These are phyloP conservation scores for Microcebus griseorufus DNA, from an alignment of 2,113 vertebrate species.

Conservation along the genomic window DNA sequence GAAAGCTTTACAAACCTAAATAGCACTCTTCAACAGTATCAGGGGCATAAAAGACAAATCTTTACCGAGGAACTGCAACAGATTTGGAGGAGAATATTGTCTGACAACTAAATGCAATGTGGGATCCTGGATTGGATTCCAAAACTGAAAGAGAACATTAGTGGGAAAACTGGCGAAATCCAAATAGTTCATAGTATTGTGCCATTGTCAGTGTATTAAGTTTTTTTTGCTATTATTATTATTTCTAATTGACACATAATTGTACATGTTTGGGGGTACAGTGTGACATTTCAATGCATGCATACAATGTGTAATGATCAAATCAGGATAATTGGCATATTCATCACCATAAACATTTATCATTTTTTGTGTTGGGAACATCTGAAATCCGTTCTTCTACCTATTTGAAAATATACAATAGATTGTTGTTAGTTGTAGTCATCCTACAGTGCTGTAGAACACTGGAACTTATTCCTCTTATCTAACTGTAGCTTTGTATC, in stretches of 20 bases:
- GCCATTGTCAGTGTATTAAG: neutral
- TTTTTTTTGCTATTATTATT: neutral
- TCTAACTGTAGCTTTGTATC: neutral
- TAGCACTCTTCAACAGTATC: neutral
- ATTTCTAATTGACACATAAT: neutral
- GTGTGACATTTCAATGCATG: neutral
- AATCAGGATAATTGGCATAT: neutral
- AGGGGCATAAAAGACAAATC: neutral
- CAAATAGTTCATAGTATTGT: neutral
- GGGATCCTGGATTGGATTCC: neutral
- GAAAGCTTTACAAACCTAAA: neutral
- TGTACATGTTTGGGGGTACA: neutral
- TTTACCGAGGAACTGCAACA: neutral
- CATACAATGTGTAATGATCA: neutral
- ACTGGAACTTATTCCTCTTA: neutral
- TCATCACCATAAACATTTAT: neutral
- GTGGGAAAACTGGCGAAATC: neutral
- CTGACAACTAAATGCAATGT: neutral
- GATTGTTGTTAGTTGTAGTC: neutral
- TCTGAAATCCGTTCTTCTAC: neutral
- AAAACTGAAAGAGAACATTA: neutral
- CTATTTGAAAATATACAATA: neutral
- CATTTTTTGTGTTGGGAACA: neutral
- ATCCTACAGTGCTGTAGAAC: neutral
- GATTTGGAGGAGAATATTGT: neutral